Evolutionary conservation across 2,797 vertebrate species (phyloP), one percentile per base, ranked within the genome.

Genomic region (Pelochelys cantorii): DNA sequence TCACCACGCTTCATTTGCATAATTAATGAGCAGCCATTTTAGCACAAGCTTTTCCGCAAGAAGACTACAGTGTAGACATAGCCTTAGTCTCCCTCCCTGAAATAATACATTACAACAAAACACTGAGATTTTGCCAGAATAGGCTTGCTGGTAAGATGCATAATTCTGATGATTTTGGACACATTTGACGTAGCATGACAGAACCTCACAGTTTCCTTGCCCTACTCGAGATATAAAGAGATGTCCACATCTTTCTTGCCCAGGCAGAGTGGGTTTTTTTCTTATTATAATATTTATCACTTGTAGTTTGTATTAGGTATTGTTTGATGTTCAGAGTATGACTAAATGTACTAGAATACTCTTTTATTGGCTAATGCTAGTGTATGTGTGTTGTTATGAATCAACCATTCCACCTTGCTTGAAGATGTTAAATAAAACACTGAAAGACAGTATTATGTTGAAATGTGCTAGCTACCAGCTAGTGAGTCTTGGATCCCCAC

Each of bases 91-190:
- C 12, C 3, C 2, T 85, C 13, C 79, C 56, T 62, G 75, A 87
- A 95, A 90, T 75, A 27, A 80, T n/a, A 77, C 31, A 7, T 90
- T 92, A 34, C 75, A 79, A 59, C 56, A 92, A 86, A 89, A 91
- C 60, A 22, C 82, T 31, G 9, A 22, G 4, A 74, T 87, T 23
- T 62, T 88, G 48, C 77, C 48, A 52, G 77, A 86, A 86, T 90
- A 94, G 15, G 34, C 37, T 94, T 84, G 29, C 71, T 96, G 85
- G 23, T 93, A 82, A 90, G 54, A 91, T 84, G 92, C 62, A 42
- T 53, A n/a, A 13, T 79, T 88, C 53, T 80, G 78, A 27, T 90
- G 80, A 84, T 90, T 75, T 23, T 57, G 53, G 53, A 42, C 90
- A 0, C 65, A 27, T 87, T 88, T 92, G 56, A 80, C 53, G 53